Evolutionary conservation across 2,797 vertebrate species (phyloP).

Genomic region (Neostethus bicornis): DNA sequence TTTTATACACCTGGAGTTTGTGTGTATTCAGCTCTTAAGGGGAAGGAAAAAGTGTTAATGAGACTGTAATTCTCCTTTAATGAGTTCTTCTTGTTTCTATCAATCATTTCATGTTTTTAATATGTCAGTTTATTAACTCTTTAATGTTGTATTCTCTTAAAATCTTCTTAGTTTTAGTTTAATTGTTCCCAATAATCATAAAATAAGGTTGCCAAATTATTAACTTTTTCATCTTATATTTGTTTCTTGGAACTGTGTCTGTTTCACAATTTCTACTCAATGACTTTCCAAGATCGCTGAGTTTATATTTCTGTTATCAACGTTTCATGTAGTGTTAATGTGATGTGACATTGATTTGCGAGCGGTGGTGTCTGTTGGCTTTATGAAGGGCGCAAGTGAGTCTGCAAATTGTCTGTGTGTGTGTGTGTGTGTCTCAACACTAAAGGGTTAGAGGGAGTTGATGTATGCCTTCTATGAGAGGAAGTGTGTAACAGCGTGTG

Average conservation of each 20-base stretch:
- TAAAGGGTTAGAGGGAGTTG: conserved; percentile 33
- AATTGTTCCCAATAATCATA: neutral
- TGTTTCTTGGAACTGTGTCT: neutral
- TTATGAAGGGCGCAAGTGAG: conserved; percentile 42
- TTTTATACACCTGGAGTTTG: too few species aligned
- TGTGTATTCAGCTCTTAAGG: too few species aligned
- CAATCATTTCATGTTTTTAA: neutral
- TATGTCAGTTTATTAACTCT: neutral
- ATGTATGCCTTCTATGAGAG: conserved; percentile 47
- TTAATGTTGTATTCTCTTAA: neutral
- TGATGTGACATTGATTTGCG: conserved; percentile 37
- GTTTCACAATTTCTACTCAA: neutral
- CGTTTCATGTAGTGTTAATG: neutral
- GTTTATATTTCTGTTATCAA: neutral
- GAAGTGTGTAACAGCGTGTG: conserved; percentile 62
- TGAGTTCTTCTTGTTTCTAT: conserved; percentile 3
- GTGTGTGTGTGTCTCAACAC: conserved; percentile 47
- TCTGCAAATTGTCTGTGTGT: conserved; percentile 48
- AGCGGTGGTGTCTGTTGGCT: conserved; percentile 32
- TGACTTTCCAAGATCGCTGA: neutral
- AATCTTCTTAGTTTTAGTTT: neutral
- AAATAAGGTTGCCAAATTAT: neutral
- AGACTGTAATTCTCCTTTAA: neutral
- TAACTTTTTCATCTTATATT: neutral
- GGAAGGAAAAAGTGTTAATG: conserved; percentile 6